Evolutionary conservation across 2,113 vertebrate species (phyloP).

Genomic region (Rhombomys opimus): DNA sequence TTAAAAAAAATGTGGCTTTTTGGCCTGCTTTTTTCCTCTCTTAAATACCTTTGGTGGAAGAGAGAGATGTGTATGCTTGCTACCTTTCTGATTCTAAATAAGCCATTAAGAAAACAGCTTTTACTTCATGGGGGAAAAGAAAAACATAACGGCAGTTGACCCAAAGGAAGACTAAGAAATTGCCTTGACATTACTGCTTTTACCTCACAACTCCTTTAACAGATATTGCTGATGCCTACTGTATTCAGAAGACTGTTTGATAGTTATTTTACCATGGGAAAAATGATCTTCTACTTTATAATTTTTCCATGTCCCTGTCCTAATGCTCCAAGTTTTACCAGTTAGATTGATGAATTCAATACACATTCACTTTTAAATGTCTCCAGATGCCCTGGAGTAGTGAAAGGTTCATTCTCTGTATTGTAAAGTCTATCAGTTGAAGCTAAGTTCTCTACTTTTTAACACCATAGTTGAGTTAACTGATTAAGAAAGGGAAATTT

Average conservation of each 20-base stretch:
- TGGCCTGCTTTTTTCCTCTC: background rate
- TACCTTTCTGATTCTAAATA: background rate
- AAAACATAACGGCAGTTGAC: background rate
- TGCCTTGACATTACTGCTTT: slow-evolving; percentile 31
- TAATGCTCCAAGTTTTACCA: background rate
- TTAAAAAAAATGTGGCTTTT: background rate
- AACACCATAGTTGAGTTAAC: background rate
- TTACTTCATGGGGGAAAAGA: background rate
- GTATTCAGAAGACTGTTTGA: slow-evolving; percentile 2
- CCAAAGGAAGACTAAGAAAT: background rate
- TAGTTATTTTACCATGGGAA: background rate
- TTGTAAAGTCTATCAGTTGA: slow-evolving; percentile 10
- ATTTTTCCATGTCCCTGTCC: slow-evolving; percentile 23
- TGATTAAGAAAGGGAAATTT: background rate
- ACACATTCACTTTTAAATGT: slow-evolving; percentile 15
- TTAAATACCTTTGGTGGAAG: background rate
- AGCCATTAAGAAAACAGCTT: background rate
- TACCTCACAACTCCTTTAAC: slow-evolving; percentile 11
- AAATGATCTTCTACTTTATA: background rate
- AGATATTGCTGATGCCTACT: slow-evolving; percentile 16
- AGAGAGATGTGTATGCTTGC: background rate
- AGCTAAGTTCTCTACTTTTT: slow-evolving; percentile 18
- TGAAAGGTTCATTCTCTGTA: background rate
- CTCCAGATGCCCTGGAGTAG: background rate
- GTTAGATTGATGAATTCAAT: slow-evolving; percentile 47